Evolutionary conservation across 1,140 invertebrate genomes (phyloP).

Genomic region (Periplaneta americana): DNA sequence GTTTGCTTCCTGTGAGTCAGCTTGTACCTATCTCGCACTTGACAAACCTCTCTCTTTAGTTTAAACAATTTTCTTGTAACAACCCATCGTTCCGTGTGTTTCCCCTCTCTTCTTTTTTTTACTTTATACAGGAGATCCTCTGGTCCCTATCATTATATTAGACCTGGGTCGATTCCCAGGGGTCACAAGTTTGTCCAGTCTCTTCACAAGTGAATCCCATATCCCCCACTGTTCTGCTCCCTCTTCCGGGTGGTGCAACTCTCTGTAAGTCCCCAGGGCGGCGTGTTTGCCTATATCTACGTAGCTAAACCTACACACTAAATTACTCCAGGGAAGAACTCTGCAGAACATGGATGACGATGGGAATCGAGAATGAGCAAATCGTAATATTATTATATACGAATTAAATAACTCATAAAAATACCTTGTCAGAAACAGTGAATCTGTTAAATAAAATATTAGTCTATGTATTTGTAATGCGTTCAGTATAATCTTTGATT

Average conservation of each 20-base stretch:
- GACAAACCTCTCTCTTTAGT: no score
- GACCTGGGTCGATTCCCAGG: background rate
- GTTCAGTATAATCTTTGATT: no score
- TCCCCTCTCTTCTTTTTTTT: background rate
- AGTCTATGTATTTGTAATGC: no score
- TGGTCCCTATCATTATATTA: background rate
- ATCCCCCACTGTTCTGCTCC: background rate
- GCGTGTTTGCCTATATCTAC: background rate
- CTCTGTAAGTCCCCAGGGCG: background rate
- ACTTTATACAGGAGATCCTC: background rate
- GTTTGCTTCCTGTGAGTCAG: background rate
- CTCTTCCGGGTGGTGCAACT: background rate
- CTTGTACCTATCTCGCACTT: background rate
- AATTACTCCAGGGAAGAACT: background rate
- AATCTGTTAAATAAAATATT: no score
- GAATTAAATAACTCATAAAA: background rate
- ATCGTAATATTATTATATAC: background rate
- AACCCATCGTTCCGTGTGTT: background rate
- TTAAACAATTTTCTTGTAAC: background rate
- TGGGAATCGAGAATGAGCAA: background rate
- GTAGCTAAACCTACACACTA: background rate
- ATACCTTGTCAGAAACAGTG: no score
- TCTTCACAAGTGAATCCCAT: background rate
- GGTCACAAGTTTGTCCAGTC: background rate
- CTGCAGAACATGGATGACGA: background rate